Conservation (phyloP, 2,888 invertebrate genomes). For the Mongoloraphidia duomilia region DNA sequence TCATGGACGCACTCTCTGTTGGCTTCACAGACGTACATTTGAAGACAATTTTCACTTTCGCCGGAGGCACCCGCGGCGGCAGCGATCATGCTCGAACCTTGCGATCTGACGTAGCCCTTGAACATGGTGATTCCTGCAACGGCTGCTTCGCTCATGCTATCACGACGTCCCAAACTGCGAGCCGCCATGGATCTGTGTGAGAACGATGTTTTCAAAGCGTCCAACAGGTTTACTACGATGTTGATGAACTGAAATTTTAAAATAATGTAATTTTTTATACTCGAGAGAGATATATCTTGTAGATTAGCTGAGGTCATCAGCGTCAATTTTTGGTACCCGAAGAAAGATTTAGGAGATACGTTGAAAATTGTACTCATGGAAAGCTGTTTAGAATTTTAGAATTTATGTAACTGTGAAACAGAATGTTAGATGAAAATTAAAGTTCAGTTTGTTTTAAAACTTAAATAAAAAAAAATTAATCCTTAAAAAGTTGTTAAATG, state of each 20-base stretch:
- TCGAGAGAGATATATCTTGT: too few relatives aligned
- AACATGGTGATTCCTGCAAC: constrained; percentile 78
- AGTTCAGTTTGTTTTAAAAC: too few relatives aligned
- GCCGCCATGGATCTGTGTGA: constrained; percentile 79
- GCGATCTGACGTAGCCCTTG: constrained; percentile 76
- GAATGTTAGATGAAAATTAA: too few relatives aligned
- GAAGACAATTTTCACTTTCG: constrained; percentile 63
- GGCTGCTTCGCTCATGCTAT: constrained; percentile 80
- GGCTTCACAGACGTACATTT: constrained; percentile 81
- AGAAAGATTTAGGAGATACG: too few relatives aligned
- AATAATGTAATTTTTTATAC: background rate
- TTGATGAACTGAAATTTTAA: constrained; percentile 61
- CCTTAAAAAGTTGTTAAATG: too few relatives aligned
- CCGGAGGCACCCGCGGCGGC: too few relatives aligned
- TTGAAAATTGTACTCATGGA: too few relatives aligned
- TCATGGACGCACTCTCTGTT: constrained; percentile 75
- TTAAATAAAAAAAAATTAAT: too few relatives aligned
- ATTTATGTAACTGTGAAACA: too few relatives aligned
- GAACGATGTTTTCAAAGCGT: constrained; percentile 84
- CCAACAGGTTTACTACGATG: constrained; percentile 80
- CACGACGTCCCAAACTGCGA: constrained; percentile 70
- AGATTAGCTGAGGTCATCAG: too few relatives aligned
- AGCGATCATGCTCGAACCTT: constrained; percentile 38
- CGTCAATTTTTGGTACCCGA: too few relatives aligned
- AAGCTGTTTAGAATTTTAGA: too few relatives aligned